A percentile compares a stretch with the other conserved stretches of the same genome.
phyloP scores from a whole-genome alignment of 1,140 invertebrate genomes.

The Drosophila ercepeae region DNA sequence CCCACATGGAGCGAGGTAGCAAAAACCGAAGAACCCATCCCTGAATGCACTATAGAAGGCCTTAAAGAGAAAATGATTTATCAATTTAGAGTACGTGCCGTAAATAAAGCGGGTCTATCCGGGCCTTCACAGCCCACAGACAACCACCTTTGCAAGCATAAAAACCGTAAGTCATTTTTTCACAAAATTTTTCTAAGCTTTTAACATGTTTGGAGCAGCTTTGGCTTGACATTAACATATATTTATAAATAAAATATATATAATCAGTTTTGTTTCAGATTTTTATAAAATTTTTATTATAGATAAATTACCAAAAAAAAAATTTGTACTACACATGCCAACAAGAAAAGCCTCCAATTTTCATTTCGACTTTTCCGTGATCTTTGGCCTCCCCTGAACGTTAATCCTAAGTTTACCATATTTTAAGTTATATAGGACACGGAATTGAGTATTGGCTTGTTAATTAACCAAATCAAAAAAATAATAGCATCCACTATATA shows the following conservation, averaged over 20 bases:
- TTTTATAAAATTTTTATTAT: neutral
- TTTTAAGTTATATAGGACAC: too few species aligned
- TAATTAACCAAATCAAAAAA: too few species aligned
- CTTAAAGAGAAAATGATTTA: conserved; percentile 97
- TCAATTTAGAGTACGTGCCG: conserved; percentile 95
- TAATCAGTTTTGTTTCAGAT: neutral
- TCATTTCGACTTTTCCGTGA: too few species aligned
- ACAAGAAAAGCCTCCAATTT: too few species aligned
- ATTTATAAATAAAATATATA: neutral
- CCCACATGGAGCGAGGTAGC: conserved; percentile 94
- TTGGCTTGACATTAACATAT: conserved; percentile 65
- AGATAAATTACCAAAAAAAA: too few species aligned
- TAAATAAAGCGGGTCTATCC: conserved; percentile 95
- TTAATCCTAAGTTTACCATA: too few species aligned
- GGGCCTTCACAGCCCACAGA: conserved; percentile 96
- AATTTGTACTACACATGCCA: neutral
- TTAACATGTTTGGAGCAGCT: conserved; percentile 1
- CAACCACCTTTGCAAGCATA: conserved; percentile 96
- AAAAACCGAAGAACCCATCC: conserved; percentile 91
- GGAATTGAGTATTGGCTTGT: too few species aligned
- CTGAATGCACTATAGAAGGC: conserved; percentile 92
- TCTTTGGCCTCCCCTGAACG: too few species aligned
- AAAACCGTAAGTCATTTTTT: conserved; percentile 91
- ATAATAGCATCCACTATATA: too few species aligned
- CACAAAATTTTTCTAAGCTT: neutral